Conservation (phyloP, 2,888 invertebrate genomes). For the Coronaproctus castanopsis region DNA sequence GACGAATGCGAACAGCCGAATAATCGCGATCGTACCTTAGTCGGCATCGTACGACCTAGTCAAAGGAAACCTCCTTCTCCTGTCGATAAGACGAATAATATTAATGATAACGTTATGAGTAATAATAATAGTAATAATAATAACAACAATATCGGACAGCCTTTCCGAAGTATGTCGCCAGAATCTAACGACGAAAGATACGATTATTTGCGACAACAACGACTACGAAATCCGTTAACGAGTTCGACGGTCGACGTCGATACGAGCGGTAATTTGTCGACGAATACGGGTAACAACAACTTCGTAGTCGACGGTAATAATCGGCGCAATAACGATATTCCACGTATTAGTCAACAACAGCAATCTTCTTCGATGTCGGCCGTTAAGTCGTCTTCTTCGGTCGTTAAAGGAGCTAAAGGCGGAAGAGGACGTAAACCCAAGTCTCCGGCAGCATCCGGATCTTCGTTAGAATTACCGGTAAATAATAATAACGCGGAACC, state of each 20-base stretch:
- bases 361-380: conserved; percentile 9
- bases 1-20: neutral
- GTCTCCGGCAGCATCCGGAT: conserved; percentile 10
- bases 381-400: neutral
- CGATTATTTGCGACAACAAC: neutral
- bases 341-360: conserved; percentile 1
- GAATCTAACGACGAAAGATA: neutral
- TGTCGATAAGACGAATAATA: neutral
- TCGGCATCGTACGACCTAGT: conserved; percentile 8
- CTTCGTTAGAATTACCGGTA: too few relatives aligned
- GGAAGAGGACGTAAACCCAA: conserved; percentile 12
- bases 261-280: too few relatives aligned
- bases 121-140: neutral
- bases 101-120: neutral
- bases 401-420: neutral
- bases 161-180: neutral
- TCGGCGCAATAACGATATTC: neutral
- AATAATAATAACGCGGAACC: conserved; percentile 9
- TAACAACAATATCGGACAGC: neutral
- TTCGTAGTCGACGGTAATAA: neutral
- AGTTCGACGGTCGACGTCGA: neutral
- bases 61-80: conserved; percentile 9
- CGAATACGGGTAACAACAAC: neutral
- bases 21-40: conserved; percentile 1
- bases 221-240: neutral